Percentiles rank a stretch among this genome's conserved stretches.
Conservation (phyloP, 2,888 invertebrate species). For the Cataglyphis livida region DNA sequence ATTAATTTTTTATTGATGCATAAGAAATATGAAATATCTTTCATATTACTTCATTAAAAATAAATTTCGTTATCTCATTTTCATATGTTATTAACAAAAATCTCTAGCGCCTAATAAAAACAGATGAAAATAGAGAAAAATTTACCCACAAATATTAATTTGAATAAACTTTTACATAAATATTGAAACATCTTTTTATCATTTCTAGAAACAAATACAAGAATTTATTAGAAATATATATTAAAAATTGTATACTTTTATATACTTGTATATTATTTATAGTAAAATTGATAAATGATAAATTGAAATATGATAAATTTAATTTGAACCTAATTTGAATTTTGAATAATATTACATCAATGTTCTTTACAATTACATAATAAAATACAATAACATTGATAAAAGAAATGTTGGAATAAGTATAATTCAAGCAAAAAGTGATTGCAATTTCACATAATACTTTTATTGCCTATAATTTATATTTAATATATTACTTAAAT, state of each 20-base stretch:
- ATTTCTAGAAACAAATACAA: slow-evolving; percentile 4
- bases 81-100: background rate
- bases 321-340: slow-evolving; percentile 46
- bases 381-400: background rate
- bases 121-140: background rate
- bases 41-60: background rate
- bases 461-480: background rate
- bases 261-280: background rate
- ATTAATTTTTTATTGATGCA: background rate
- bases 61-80: background rate
- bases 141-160: background rate
- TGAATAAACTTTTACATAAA: background rate
- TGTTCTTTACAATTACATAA: background rate
- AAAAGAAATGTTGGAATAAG: background rate
- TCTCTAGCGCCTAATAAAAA: background rate
- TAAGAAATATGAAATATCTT: slow-evolving; percentile 1
- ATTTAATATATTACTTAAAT: background rate
- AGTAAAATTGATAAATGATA: no score
- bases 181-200: background rate
- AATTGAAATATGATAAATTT: slow-evolving; percentile 36
- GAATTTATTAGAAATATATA: background rate
- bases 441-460: background rate
- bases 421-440: background rate
- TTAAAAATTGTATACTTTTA: background rate
- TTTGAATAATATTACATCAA: background rate